Conservation (phyloP, 1,140 invertebrate genomes). For the Harlomillsia oculata region DNA sequence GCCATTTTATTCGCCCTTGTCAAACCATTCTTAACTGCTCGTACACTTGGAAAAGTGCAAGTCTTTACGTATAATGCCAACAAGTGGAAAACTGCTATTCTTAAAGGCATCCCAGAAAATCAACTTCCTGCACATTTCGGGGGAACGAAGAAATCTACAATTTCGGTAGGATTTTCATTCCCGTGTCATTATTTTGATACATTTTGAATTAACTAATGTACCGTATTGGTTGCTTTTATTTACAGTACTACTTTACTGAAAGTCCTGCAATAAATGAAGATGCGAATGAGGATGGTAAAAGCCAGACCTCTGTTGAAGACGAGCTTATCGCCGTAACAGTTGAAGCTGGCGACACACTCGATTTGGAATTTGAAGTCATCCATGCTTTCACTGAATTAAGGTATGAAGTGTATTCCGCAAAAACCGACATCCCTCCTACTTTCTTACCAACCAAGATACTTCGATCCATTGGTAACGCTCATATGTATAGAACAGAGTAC, state of each 20-base stretch:
- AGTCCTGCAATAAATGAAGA: background rate
- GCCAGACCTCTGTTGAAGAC: background rate
- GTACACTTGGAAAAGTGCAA: conserved; percentile 78
- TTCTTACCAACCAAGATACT: too few species aligned
- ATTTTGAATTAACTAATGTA: background rate
- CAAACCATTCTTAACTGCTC: conserved; percentile 79
- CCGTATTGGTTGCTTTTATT: background rate
- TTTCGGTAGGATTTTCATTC: conserved; percentile 6
- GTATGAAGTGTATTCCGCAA: background rate
- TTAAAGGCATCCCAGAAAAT: conserved; percentile 55
- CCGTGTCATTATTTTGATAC: background rate
- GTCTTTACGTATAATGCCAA: conserved; percentile 63
- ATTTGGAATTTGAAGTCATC: conserved; percentile 17
- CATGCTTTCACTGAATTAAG: conserved; percentile 1
- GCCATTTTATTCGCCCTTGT: conserved; percentile 74
- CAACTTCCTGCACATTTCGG: conserved; percentile 71
- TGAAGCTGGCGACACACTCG: conserved; percentile 17
- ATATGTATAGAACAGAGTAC: background rate
- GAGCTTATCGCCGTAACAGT: conserved; percentile 12
- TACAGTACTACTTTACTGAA: background rate
- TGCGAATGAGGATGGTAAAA: background rate
- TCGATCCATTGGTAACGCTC: background rate
- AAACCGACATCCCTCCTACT: too few species aligned
- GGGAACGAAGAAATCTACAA: conserved; percentile 45
- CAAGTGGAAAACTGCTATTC: conserved; percentile 65